These are phyloP conservation scores for Florisuga fusca DNA, from an alignment of 2,797 vertebrate species.

Conservation along the genomic window DNA sequence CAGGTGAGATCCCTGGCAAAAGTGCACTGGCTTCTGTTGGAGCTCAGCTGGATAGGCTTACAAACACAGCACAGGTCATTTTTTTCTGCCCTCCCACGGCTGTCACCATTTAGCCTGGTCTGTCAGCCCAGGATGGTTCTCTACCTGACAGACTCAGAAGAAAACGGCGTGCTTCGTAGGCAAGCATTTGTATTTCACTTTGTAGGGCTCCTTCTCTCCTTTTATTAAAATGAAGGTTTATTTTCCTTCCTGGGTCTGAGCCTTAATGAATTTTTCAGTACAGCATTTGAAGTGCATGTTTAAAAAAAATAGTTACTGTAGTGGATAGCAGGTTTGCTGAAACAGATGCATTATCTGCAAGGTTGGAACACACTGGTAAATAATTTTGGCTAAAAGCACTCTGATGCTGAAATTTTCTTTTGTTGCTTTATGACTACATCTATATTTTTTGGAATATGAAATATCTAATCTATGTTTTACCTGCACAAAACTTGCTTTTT, in stretches of 20 bases:
- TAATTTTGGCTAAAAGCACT: background rate
- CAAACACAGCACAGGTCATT: rapidly evolving
- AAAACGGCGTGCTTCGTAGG: background rate
- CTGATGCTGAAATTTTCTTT: background rate
- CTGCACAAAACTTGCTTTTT: background rate
- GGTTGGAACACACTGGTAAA: background rate
- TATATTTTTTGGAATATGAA: background rate
- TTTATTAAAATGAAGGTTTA: background rate
- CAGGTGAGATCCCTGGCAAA: background rate
- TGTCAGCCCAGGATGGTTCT: background rate
- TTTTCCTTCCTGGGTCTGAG: background rate
- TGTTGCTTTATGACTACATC: background rate
- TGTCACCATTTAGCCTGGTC: background rate
- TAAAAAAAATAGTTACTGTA: background rate
- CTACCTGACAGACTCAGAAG: background rate
- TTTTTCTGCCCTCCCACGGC: background rate
- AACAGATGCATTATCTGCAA: background rate
- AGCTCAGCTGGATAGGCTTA: background rate
- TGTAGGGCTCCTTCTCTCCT: background rate
- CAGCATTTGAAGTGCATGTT: background rate
- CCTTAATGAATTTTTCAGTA: background rate
- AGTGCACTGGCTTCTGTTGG: background rate
- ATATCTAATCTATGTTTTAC: background rate
- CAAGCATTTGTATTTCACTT: background rate
- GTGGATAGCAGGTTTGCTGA: background rate